These are phyloP conservation scores for Epizoanthus rinbou DNA, from an alignment of 92 coral and sea anemone genomes.

Conservation along the genomic window DNA sequence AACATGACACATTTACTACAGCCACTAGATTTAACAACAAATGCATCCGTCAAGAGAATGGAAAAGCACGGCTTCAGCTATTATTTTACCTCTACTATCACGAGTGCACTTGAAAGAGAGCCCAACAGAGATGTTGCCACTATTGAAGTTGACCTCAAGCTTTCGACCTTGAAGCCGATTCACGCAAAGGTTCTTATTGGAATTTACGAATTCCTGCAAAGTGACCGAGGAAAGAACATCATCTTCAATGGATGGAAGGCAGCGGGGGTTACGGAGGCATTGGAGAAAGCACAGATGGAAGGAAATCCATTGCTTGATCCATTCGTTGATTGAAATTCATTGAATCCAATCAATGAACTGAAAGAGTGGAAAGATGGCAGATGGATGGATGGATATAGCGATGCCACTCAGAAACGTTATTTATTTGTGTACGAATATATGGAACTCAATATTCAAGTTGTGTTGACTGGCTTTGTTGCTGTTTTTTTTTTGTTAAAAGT, in stretches of 20 bases:
- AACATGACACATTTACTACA: conserved; percentile 52
- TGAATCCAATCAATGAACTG: conserved; percentile 16
- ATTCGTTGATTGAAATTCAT: conserved; percentile 29
- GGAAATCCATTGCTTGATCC: conserved; percentile 38
- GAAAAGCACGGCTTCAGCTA: conserved; percentile 40
- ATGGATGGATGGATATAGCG: conserved; percentile 6
- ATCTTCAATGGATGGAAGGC: conserved; percentile 30
- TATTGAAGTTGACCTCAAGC: conserved; percentile 42
- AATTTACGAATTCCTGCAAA: conserved; percentile 41
- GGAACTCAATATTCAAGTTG: no score
- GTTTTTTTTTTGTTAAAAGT: no score
- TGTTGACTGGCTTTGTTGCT: no score
- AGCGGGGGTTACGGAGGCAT: conserved; percentile 40
- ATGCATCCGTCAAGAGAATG: conserved; percentile 41
- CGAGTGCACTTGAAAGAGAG: conserved; percentile 35
- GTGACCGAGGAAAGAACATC: conserved; percentile 17
- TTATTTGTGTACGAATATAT: no score
- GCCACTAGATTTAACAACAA: conserved; percentile 51
- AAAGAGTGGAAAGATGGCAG: conserved; percentile 28
- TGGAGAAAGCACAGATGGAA: conserved; percentile 26
- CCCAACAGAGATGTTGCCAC: conserved; percentile 46
- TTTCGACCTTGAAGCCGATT: conserved; percentile 46
- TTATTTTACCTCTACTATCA: conserved; percentile 42
- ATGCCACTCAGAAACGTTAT: conserved; percentile 12
- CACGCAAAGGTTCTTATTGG: conserved; percentile 28